Base-by-base conservation (phyloP, 2,113 vertebrate species). In the Loxodonta africana region DNA sequence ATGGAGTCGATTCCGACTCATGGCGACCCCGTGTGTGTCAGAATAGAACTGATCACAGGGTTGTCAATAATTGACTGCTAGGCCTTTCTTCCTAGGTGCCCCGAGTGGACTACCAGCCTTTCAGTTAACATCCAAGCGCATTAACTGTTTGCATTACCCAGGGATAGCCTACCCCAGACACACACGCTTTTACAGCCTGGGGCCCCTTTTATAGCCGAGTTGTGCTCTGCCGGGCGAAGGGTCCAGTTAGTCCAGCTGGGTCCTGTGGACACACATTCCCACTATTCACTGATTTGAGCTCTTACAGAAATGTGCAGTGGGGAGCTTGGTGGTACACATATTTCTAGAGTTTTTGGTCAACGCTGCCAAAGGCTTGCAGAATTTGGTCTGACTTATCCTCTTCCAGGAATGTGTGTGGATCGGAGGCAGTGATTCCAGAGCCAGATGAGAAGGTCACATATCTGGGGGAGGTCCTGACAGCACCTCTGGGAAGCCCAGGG, bases 221-320 rank as follows among this genome's bases (percentile, higher is more conserved):
- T 1, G 2, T 2, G 18, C 21, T 28, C 63, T 17, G 3, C 1
- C 0, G 0, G 0, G 6, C 0, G 2, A 30, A 46, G 23, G 21
- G 33, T 63, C n/a, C 17, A 0, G 41, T 18, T 71, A 1, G 0
- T 30, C 41, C n/a, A 0, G 60, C 46, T 37, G 3, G 67, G 65
- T 33, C 53, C 67, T 1, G 0, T 0, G 10, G 77, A 37, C 3
- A 11, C 44, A 60, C 26, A 15, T 2, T 1, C 1, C 5, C 1
- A 1, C 0, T 2, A 2, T 5, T 23, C 8, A 44, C 77, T 44
- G 63, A 21, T 28, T 15, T 10, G 2, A 0, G 25, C 33, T 4
- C 0, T 12, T 4, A 0, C 33, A 65, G 91, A 80, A 30, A 30
- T 5, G 4, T 12, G 11, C 48, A 21, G 1, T 0, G 57, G 25